Base-by-base conservation (phyloP, 2,888 invertebrate genomes). In the Plutella xylostella region DNA sequence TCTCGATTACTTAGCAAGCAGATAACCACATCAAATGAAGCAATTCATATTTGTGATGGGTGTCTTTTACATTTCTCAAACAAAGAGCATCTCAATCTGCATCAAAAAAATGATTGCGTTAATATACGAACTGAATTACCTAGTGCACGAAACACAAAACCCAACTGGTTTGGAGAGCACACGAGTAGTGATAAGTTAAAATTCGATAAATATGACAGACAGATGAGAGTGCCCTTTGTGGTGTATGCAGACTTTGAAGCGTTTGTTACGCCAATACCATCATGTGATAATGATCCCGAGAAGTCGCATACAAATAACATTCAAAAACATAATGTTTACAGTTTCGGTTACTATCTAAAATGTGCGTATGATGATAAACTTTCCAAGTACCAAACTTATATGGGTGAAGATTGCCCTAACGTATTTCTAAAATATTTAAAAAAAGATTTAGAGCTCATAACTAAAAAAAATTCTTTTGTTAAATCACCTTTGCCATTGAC, bases 341-440 rank as follows among this genome's bases (percentile, higher is more conserved):
- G 60, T 51, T 61, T 60, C 46, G 58, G 55, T 9, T 58, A 58
- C 47, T 58, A 57, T 35, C 49, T 59, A 11, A 57, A 59, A 47
- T 59, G 57, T 51, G 52, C 54, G 39, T 60, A 51, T 48, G 52
- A 59, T 49, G 48, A 58, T 43, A 48, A 22, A 25, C 45, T 54
- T n/a, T 57, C 52, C 31, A 55, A 50, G 49, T 57, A 52, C 51
- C 47, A 25, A 47, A 52, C 53, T 20, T 59, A 57, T 39, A 53
- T 42, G n/a, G 61, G 55, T 3, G n/a, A 40, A 17, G 42, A 57
- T 42, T 60, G 55, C 46, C 45, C 53, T 5, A 28, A 55, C 51
- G 47, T 49, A 17, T 61, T 60, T 48, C 52, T 61, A 44, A 20
- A 55, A 19, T 45, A 45, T 33, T 42, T 59, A 25, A 39, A 45